These are phyloP conservation scores for Dendrocincla tyrannina DNA, from an alignment of 2,797 vertebrate genomes.

Conservation along the genomic window DNA sequence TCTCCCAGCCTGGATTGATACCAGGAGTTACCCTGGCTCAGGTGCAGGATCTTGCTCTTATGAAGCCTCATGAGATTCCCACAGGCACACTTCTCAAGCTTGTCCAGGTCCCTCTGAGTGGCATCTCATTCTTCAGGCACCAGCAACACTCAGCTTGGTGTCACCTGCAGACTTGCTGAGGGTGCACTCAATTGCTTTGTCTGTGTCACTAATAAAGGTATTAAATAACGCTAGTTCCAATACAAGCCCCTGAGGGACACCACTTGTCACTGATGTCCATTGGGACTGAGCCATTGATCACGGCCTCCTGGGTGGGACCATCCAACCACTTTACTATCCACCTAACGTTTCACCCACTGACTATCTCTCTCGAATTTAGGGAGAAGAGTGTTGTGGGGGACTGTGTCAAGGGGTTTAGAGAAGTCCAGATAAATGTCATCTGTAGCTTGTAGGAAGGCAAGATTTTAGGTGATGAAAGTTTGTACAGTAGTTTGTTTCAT, in stretches of 20 bases:
- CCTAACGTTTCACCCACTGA: neutral
- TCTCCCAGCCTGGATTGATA: neutral
- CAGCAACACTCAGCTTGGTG: neutral
- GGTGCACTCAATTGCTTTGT: neutral
- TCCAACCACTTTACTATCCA: neutral
- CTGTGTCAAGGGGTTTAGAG: neutral
- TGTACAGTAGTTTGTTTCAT: neutral
- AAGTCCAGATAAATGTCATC: neutral
- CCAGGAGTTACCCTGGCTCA: neutral
- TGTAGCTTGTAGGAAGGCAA: neutral
- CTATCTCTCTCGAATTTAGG: neutral
- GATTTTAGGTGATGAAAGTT: neutral
- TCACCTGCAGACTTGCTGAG: neutral
- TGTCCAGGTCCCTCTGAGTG: too few relatives aligned
- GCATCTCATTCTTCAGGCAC: neutral
- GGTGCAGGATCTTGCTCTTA: neutral
- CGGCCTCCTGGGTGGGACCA: accelerated
- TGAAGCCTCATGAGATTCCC: neutral
- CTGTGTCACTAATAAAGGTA: neutral
- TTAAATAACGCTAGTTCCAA: neutral
- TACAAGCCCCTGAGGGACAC: neutral
- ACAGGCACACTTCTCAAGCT: neutral
- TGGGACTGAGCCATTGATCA: neutral
- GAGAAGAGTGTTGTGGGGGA: neutral
- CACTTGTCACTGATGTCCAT: neutral